Evolutionary conservation across 1,140 invertebrate species (phyloP).

Genomic region (Pemphigus obesinymphae): DNA sequence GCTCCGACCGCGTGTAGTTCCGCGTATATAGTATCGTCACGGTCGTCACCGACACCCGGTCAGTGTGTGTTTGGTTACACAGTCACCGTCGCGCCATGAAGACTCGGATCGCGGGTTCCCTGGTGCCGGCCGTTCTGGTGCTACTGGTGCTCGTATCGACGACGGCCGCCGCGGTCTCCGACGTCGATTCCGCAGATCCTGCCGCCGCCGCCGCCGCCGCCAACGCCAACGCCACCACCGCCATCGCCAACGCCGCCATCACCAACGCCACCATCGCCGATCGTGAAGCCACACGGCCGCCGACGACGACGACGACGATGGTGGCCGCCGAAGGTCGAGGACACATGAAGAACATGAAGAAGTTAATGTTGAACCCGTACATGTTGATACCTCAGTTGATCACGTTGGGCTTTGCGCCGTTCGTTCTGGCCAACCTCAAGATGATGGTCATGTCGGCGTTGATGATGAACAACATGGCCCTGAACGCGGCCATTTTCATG

Average conservation of each 20-base stretch:
- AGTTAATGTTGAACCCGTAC: conserved; percentile 44
- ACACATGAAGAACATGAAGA: conserved; percentile 39
- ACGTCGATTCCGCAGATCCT: no score
- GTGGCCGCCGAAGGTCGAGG: background rate
- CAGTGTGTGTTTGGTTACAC: no score
- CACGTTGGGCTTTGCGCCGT: conserved; percentile 46
- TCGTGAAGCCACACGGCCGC: no score
- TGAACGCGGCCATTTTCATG: conserved; percentile 46
- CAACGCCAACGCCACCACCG: background rate
- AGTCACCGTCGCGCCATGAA: no score
- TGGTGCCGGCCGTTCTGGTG: no score
- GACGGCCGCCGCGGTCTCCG: background rate
- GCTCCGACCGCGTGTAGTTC: no score
- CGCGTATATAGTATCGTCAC: no score
- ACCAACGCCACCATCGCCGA: background rate
- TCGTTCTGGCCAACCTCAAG: conserved; percentile 46
- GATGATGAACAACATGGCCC: conserved; percentile 48
- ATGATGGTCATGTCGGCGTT: conserved; percentile 48
- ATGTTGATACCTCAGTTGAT: conserved; percentile 45
- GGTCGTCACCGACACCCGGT: no score
- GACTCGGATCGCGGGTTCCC: no score
- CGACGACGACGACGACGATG: background rate
- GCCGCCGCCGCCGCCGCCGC: background rate
- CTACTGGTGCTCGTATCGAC: background rate
- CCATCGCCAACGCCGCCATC: background rate